phyloP scores from a whole-genome alignment of 2,797 vertebrate species.

The Vipera latastei region DNA sequence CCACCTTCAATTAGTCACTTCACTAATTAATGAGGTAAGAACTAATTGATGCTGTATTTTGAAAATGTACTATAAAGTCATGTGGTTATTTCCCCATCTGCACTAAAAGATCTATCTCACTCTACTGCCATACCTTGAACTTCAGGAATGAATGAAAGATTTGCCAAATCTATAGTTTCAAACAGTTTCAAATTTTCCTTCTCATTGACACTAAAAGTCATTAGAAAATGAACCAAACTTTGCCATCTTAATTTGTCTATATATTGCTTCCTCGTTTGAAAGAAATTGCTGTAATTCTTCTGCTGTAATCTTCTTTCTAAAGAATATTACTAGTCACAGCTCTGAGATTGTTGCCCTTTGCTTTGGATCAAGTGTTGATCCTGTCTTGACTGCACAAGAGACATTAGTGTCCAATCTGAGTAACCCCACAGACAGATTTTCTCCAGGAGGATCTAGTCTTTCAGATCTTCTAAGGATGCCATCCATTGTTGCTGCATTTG shows the following conservation, averaged over 20 bases:
- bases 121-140: not conserved
- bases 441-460: not conserved
- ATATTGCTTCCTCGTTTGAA: not conserved
- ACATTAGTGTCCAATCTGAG: not conserved
- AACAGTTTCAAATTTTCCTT: not conserved
- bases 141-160: slow-evolving; percentile 26
- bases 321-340: not conserved
- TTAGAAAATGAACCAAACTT: not conserved
- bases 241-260: not conserved
- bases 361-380: not conserved
- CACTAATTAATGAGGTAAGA: slow-evolving; percentile 43
- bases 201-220: not conserved
- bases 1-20: slow-evolving; percentile 34
- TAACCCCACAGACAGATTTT: not conserved
- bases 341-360: not conserved
- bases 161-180: not conserved
- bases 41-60: slow-evolving; percentile 16
- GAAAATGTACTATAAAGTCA: slow-evolving; percentile 5
- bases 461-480: not conserved
- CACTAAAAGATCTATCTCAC: not conserved
- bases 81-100: not conserved
- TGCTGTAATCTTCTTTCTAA: not conserved
- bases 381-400: not conserved
- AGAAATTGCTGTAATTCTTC: not conserved
- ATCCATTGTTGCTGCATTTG: not conserved